Conservation (phyloP, 1,140 invertebrate species). For the Drosophila pseudoananassae region DNA sequence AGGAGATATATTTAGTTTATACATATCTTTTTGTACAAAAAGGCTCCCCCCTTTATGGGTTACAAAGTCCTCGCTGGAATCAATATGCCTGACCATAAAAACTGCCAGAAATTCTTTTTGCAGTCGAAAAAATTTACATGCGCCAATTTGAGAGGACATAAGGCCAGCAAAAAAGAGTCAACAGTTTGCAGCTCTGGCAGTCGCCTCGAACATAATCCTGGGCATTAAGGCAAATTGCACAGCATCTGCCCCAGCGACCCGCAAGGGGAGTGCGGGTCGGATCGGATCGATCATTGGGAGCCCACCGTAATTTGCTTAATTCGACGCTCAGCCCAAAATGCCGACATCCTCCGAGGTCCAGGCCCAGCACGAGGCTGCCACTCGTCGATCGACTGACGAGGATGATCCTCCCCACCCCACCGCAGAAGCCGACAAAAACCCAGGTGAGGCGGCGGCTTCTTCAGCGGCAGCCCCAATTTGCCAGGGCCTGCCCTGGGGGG, state of each 20-base stretch:
- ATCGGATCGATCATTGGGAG: constrained; percentile 47
- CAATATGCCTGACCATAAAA: constrained; percentile 30
- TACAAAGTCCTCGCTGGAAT: constrained; percentile 6
- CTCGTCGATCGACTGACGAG: constrained; percentile 69
- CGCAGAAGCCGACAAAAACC: neutral
- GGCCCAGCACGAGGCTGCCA: constrained; percentile 74
- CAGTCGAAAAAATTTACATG: constrained; percentile 67
- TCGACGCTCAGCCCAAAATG: constrained; percentile 58
- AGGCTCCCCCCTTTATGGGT: neutral
- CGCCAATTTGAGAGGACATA: constrained; percentile 58
- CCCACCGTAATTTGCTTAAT: constrained; percentile 78
- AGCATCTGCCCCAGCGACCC: constrained; percentile 38
- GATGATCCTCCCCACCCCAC: constrained; percentile 49
- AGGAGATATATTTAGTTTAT: too few species aligned
- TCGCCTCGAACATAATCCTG: constrained; percentile 67
- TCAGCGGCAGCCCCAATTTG: constrained; percentile 74
- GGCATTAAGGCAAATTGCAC: constrained; percentile 76
- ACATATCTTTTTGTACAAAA: neutral
- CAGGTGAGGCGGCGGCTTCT: constrained; percentile 48
- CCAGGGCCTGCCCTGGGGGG: constrained; percentile 49
- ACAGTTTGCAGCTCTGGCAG: constrained; percentile 69
- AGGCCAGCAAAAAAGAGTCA: constrained; percentile 60
- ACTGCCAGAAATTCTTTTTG: constrained; percentile 3
- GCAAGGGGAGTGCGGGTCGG: neutral
- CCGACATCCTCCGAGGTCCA: constrained; percentile 15